Percentiles rank a stretch among this genome's conserved stretches.
Conservation (phyloP, 2,113 vertebrate genomes). For the Hucho hucho region DNA sequence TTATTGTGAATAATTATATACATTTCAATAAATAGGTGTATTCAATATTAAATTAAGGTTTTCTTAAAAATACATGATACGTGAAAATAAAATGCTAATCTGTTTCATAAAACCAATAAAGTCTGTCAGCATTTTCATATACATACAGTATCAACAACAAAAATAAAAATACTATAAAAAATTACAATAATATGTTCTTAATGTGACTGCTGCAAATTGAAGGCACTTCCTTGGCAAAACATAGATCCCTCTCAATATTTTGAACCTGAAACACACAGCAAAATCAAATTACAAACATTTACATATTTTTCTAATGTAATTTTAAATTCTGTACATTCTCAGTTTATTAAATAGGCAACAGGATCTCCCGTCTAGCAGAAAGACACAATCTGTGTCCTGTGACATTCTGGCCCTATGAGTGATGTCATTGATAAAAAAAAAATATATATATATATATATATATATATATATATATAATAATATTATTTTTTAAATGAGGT, state of each 20-base stretch:
- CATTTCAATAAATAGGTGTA: slow-evolving; percentile 84
- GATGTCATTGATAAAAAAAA: no score
- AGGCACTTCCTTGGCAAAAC: slow-evolving; percentile 90
- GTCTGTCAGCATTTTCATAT: slow-evolving; percentile 40
- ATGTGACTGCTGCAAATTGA: slow-evolving; percentile 78
- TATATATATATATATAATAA: no score
- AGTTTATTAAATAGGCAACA: not conserved
- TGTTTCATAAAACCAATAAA: slow-evolving; percentile 53
- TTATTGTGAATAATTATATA: slow-evolving; percentile 77
- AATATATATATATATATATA: no score
- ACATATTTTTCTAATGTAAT: no score
- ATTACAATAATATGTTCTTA: slow-evolving; percentile 49
- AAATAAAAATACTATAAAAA: slow-evolving; percentile 65
- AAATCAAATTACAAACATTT: slow-evolving; percentile 12
- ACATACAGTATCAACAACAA: slow-evolving; percentile 41
- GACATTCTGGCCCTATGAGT: no score
- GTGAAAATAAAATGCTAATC: slow-evolving; percentile 79
- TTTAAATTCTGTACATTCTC: not conserved
- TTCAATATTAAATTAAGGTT: slow-evolving; percentile 67
- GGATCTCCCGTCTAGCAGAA: not conserved
- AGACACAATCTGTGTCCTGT: no score
- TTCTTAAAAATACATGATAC: slow-evolving; percentile 67
- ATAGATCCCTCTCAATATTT: slow-evolving; percentile 73
- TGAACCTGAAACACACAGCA: slow-evolving; percentile 70
- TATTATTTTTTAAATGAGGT: no score